phyloP scores from a whole-genome alignment of 2,888 invertebrate genomes.

The Eupithecia insigniata region DNA sequence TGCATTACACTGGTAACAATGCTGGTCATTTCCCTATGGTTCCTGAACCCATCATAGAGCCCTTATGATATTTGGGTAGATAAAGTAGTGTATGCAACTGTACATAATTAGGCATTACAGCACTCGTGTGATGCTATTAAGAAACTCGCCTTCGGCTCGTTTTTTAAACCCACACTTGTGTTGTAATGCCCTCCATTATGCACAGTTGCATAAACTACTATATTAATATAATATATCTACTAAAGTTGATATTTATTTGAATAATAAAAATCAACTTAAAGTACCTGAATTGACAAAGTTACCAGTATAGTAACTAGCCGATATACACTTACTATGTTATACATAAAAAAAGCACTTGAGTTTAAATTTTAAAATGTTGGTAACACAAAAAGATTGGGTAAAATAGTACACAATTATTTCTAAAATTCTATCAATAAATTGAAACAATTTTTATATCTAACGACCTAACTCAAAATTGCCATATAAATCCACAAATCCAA shows the following conservation, averaged over 20 bases:
- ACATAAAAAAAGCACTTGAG: not conserved
- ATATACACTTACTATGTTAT: not conserved
- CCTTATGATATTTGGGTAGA: no score
- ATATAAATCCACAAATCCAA: constrained; percentile 52
- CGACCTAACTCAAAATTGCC: not conserved
- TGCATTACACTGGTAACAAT: no score
- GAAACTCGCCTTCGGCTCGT: no score
- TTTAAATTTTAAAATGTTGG: not conserved
- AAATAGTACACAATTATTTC: not conserved
- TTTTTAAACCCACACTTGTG: no score
- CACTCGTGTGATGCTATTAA: no score
- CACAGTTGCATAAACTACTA: no score
- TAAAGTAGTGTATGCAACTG: no score
- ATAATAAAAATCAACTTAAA: not conserved
- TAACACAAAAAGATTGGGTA: not conserved
- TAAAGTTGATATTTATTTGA: not conserved
- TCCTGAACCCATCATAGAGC: no score
- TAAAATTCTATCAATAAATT: not conserved
- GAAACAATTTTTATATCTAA: not conserved
- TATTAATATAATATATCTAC: not conserved
- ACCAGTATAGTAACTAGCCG: constrained; percentile 13
- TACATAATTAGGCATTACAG: no score
- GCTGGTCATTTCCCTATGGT: no score
- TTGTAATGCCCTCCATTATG: no score
- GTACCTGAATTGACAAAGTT: constrained; percentile 7